Evolutionary conservation across 1,140 invertebrate genomes (phyloP).

Genomic region (Sarcophaga bullata): DNA sequence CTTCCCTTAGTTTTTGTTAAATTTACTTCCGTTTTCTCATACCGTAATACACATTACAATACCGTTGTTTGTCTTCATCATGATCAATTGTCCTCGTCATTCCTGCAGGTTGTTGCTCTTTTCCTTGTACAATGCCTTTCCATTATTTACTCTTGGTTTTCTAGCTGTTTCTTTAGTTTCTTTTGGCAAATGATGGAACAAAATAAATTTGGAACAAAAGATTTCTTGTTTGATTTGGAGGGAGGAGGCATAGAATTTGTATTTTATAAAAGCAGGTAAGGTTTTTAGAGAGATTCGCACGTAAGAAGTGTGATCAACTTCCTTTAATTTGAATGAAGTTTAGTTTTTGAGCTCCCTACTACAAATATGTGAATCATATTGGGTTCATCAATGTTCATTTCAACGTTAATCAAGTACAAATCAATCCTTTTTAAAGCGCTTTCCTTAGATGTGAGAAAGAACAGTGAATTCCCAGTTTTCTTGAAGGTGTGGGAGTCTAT

Average conservation of each 20-base stretch:
- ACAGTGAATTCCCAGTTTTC: too few relatives aligned
- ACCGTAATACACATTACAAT: background rate
- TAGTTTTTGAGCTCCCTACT: too few relatives aligned
- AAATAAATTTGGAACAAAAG: background rate
- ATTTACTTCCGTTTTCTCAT: conserved; percentile 17
- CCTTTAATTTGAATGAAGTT: background rate
- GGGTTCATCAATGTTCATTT: too few relatives aligned
- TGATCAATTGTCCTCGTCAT: background rate
- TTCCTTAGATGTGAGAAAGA: too few relatives aligned
- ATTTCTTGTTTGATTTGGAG: background rate
- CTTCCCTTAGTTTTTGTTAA: background rate
- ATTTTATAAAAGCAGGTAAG: background rate
- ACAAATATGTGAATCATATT: too few relatives aligned
- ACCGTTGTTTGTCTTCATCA: background rate
- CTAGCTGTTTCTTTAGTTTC: background rate
- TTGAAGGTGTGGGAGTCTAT: too few relatives aligned
- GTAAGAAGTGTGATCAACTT: conserved; percentile 32
- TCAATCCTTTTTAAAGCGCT: too few relatives aligned
- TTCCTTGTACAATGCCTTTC: background rate
- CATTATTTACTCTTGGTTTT: conserved; percentile 12
- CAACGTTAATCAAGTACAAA: too few relatives aligned
- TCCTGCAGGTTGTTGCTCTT: background rate
- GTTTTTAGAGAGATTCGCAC: background rate
- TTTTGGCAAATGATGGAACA: background rate
- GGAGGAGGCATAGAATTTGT: background rate